Evolutionary conservation across 2,888 invertebrate genomes (phyloP), one percentile per base, ranked within the genome.

Genomic region (Micoletzkya japonica): DNA sequence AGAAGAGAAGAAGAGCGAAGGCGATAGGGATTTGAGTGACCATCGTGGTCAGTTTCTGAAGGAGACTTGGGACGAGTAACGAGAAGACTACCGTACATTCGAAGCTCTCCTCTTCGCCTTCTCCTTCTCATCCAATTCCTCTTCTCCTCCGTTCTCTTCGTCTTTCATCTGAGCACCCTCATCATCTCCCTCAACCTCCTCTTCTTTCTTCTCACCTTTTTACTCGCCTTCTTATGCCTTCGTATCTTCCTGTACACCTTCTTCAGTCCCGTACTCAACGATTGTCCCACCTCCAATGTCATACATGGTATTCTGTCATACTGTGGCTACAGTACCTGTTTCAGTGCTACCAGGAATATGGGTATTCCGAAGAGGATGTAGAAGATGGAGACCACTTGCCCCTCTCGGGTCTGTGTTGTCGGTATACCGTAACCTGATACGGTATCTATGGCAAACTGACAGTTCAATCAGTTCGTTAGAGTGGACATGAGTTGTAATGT

Each of bases 351-450:
- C 44, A 84, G 75, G 59, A 84, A 84, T 32, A 83, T 76, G 0
- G 84, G 84, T 58, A 84, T 84, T 26, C 84, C 84, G 56, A 79
- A 74, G 20, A 70, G 76, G 49, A 83, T 81, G 73, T 84, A 84
- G 67, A 82, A 72, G 14, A 82, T 78, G 50, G 78, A 80, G 60
- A 77, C 77, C 28, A 83, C 70, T 59, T 80, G 74, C 1, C 84
- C 84, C 34, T 69, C 76, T 0, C 71, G 49, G 0, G 84, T 84
- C 70, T 78, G 72, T 2, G 82, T 74, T 3, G 77, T 80, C 10
- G 83, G 83, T 57, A 79, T 76, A 2, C 84, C 84, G 71, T 84
- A 84, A 7, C 84, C 83, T 83, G 58, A 70, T 79, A 52, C 2
- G 14, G n/a, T n/a, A 28, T 14, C 20, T 50, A 24, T 24, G 34